phyloP scores from a whole-genome alignment of 2,797 vertebrate genomes.

The Gallirallus australis region DNA sequence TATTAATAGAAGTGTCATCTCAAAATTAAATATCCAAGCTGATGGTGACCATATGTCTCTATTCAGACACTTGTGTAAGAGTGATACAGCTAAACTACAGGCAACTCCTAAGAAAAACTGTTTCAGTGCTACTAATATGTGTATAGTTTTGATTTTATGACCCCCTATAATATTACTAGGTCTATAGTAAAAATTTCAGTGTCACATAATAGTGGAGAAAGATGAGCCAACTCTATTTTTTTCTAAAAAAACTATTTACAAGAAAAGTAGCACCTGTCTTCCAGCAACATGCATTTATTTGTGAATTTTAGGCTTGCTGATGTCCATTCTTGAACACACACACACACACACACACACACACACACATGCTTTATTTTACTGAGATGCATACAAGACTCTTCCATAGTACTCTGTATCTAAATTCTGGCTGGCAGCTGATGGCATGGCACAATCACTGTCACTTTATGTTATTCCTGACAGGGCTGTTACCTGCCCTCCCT shows the following conservation, averaged over 20 bases:
- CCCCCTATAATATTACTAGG: neutral
- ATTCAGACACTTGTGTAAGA: constrained; percentile 62
- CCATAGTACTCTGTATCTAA: neutral
- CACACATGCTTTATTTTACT: neutral
- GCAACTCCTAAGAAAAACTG: constrained; percentile 33
- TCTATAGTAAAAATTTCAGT: neutral
- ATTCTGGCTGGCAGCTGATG: neutral
- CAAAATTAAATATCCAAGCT: constrained; percentile 77
- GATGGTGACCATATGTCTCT: constrained; percentile 79
- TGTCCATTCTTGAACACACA: neutral
- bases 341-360: too few relatives aligned
- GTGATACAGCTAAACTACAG: constrained; percentile 51
- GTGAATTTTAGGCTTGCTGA: neutral
- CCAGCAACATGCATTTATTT: neutral
- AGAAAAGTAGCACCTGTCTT: neutral
- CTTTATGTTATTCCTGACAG: neutral
- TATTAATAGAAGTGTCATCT: constrained; percentile 79
- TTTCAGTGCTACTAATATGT: constrained; percentile 47
- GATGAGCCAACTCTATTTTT: neutral
- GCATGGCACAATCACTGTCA: neutral
- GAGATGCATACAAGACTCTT: neutral
- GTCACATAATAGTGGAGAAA: neutral
- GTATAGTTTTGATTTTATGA: constrained; percentile 38
- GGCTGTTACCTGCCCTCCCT: neutral
- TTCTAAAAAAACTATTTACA: neutral